Percentiles rank a stretch among this genome's conserved stretches.
phyloP scores from a whole-genome alignment of 2,113 vertebrate genomes.

The Apteryx owenii region DNA sequence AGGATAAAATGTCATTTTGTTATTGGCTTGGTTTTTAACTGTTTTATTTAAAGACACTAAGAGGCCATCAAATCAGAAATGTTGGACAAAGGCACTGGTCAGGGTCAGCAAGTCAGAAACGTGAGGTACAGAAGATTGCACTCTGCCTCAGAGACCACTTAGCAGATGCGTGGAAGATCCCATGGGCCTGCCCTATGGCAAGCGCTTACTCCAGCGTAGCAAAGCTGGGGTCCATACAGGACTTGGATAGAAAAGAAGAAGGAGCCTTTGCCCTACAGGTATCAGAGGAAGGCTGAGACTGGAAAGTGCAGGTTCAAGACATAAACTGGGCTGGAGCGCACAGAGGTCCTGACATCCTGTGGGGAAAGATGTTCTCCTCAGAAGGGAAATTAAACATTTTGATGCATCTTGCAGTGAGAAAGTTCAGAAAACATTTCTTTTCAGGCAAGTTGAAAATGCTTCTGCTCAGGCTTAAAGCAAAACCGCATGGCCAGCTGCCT shows the following conservation, averaged over 20 bases:
- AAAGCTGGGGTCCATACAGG: accelerated
- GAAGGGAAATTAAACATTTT: neutral
- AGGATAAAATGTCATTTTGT: neutral
- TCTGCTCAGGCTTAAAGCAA: neutral
- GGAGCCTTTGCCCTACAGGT: neutral
- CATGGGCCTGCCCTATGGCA: neutral
- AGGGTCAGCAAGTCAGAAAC: neutral
- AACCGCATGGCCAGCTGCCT: neutral
- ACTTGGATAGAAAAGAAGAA: neutral
- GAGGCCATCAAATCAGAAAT: neutral
- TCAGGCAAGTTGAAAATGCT: neutral
- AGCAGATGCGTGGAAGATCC: neutral
- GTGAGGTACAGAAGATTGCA: neutral
- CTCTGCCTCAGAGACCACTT: neutral
- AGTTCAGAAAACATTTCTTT: neutral
- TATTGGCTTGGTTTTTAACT: neutral
- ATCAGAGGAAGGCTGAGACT: neutral
- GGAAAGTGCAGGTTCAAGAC: neutral
- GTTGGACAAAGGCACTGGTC: neutral
- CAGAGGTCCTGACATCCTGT: neutral
- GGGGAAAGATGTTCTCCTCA: neutral
- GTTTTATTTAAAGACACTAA: neutral
- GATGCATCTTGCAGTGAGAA: neutral
- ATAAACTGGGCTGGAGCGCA: neutral
- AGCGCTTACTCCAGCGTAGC: neutral